A percentile compares a stretch with the other conserved stretches of the same genome.
Conservation (phyloP, 2,113 vertebrate genomes). For the Daubentonia madagascariensis region DNA sequence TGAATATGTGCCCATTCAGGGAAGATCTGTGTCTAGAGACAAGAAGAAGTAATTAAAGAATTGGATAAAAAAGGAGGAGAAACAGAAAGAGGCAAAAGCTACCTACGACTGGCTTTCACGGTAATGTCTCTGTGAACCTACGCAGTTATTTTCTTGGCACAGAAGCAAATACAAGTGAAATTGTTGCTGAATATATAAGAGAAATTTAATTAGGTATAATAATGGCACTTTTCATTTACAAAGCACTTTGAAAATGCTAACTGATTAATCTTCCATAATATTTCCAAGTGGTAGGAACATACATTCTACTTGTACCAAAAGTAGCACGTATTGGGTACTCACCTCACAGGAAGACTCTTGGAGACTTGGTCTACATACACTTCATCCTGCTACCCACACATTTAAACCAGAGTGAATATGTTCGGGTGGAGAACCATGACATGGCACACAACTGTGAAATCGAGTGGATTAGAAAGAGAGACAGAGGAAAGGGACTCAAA, state of each 20-base stretch:
- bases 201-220: conserved; percentile 70
- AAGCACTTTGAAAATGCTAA: conserved; percentile 57
- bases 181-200: conserved; percentile 57
- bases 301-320: background rate
- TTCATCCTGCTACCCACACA: background rate
- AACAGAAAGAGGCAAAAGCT: background rate
- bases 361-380: background rate
- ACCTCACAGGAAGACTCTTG: background rate
- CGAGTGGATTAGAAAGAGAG: background rate
- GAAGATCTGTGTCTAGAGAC: background rate
- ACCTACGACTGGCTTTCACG: background rate
- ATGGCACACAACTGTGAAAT: background rate
- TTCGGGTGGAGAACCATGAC: background rate
- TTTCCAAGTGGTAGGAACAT: conserved; percentile 14
- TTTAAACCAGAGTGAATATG: background rate
- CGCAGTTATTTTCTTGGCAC: conserved; percentile 42
- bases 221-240: conserved; percentile 65
- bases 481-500: background rate
- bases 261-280: conserved; percentile 60
- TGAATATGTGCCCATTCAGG: background rate
- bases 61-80: background rate
- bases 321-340: background rate
- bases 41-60: background rate
- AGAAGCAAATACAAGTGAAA: conserved; percentile 67
- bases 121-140: background rate